These are phyloP conservation scores for Lochmaea capreae DNA, from an alignment of 2,888 invertebrate genomes.

Conservation along the genomic window DNA sequence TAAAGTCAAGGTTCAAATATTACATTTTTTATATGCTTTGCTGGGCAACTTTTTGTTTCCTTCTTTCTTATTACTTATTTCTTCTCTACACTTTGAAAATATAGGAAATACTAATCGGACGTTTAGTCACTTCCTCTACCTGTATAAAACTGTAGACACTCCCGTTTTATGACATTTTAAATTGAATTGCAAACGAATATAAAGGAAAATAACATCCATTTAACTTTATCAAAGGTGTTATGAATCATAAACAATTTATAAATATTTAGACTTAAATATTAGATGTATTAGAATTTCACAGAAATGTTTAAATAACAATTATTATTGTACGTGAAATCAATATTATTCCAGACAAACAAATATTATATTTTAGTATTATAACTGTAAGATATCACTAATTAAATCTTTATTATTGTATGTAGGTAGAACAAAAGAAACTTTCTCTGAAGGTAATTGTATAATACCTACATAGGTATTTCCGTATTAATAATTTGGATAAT, in stretches of 20 bases:
- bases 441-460: conserved; percentile 4
- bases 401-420: conserved; percentile 1
- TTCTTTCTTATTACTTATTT: background rate
- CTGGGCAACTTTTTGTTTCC: background rate
- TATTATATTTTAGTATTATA: background rate
- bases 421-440: conserved; percentile 10
- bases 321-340: background rate
- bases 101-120: background rate
- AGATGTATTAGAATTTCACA: background rate
- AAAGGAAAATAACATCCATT: background rate
- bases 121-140: background rate
- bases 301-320: background rate
- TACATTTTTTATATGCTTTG: background rate
- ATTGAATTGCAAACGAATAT: background rate
- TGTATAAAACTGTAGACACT: background rate
- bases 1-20: background rate
- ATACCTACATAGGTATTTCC: background rate
- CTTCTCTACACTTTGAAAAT: background rate
- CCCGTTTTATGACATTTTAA: background rate
- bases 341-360: background rate
- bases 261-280: no score
- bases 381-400: background rate
- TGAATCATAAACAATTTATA: background rate
- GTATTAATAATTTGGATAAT: background rate
- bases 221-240: background rate